A percentile compares a stretch with the other conserved stretches of the same genome.
Evolutionary conservation across 2,888 invertebrate genomes (phyloP).

Genomic region (Megastigmus dorsalis): DNA sequence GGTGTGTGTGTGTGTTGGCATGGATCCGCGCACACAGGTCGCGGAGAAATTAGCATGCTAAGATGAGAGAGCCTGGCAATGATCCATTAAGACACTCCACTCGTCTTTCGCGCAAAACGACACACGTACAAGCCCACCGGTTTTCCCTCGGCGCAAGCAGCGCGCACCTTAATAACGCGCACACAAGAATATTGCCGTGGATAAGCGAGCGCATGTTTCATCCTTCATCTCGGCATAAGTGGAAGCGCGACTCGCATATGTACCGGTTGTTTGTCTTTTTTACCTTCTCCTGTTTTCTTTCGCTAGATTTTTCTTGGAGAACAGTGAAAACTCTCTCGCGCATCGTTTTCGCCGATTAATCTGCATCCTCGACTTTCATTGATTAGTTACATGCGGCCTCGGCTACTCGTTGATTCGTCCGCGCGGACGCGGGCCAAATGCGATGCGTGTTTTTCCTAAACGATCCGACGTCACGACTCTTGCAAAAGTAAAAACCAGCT

Average conservation of each 20-base stretch:
- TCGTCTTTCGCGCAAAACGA: slow-evolving; percentile 19
- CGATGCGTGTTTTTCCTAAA: no score
- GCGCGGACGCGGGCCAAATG: background rate
- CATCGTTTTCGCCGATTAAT: slow-evolving; percentile 26
- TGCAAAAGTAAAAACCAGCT: no score
- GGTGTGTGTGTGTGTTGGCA: no score
- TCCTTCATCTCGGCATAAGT: background rate
- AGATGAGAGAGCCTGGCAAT: slow-evolving; percentile 33
- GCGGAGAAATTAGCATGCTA: slow-evolving; percentile 36
- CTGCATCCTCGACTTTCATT: slow-evolving; percentile 35
- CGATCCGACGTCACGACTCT: no score
- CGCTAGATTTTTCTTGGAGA: background rate
- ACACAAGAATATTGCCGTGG: background rate
- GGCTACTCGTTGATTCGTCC: background rate
- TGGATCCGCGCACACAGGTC: no score
- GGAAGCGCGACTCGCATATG: background rate
- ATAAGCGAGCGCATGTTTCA: slow-evolving; percentile 5
- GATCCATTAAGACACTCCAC: slow-evolving; percentile 36
- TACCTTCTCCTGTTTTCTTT: background rate
- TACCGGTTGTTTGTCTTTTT: no score
- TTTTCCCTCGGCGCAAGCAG: background rate
- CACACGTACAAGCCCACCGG: background rate
- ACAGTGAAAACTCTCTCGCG: background rate
- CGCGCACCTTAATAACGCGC: slow-evolving; percentile 6
- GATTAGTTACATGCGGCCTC: slow-evolving; percentile 21